These are phyloP conservation scores for Bibio marci DNA, from an alignment of 2,888 invertebrate species.

Conservation along the genomic window DNA sequence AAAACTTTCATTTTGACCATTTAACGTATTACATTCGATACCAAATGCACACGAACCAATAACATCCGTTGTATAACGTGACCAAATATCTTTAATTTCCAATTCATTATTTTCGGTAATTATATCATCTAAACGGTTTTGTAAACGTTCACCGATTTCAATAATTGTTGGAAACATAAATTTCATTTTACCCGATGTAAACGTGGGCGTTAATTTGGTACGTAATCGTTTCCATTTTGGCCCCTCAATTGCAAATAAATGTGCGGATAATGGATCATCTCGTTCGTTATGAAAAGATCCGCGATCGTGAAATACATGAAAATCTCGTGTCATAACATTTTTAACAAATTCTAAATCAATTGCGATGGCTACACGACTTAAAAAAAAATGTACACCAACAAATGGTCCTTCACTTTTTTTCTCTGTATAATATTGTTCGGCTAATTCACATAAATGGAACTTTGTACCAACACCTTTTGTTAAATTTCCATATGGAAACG, in stretches of 20 bases:
- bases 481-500: no score
- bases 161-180: conserved; percentile 26
- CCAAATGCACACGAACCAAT: conserved; percentile 25
- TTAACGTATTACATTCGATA: conserved; percentile 20
- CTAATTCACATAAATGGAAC: no score
- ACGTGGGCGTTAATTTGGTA: conserved; percentile 29
- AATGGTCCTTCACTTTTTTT: background rate
- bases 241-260: conserved; percentile 23
- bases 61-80: conserved; percentile 27
- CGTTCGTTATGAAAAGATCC: conserved; percentile 19
- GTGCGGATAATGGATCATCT: conserved; percentile 22
- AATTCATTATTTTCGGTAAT: conserved; percentile 8
- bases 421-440: background rate
- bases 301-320: conserved; percentile 23
- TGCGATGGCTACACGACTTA: background rate
- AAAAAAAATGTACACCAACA: background rate
- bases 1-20: conserved; percentile 16
- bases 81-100: conserved; percentile 21
- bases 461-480: no score
- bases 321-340: conserved; percentile 22
- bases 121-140: conserved; percentile 7
- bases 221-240: conserved; percentile 30
- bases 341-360: conserved; percentile 20
- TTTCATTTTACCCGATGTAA: conserved; percentile 32
- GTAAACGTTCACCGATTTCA: conserved; percentile 17